Evolutionary conservation across 2,113 vertebrate genomes (phyloP), one percentile per base, ranked within the genome.

Genomic region (Columbina picui): DNA sequence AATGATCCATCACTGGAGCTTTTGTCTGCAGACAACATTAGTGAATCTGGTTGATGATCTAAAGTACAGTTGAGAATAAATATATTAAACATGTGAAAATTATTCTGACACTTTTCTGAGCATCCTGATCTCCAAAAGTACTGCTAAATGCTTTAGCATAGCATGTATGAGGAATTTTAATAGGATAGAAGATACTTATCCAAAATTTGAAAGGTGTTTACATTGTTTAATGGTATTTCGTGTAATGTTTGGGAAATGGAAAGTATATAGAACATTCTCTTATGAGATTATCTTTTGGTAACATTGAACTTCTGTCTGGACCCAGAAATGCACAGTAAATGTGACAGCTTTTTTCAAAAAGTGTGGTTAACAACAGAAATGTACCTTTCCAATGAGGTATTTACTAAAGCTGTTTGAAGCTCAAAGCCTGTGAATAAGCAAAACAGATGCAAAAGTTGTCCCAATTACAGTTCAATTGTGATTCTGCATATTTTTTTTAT

Each of bases 351-450:
- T 78, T 59, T 26, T 79, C 71, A 22, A 63, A 70, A 83, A 70
- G 4, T 49, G 21, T 41, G 10, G 7, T 53, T 68, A 79, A 56
- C 60, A 68, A 61, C 57, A 53, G 14, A 73, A 83, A 53, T 70
- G 4, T 73, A 87, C 76, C 81, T 91, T 95, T 87, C 26, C 47
- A 55, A 3, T 68, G n/a, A 91, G 53, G 4, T 84, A 47, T 67
- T 94, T 92, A 69, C 25, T 61, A 73, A 83, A 78, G 34, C 53
- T 47, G 25, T 65, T 94, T 39, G 63, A 85, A 95, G 10, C 71
- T 86, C 36, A 90, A 88, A 94, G 47, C 22, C 64, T 95, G 93
- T 95, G 93, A 97, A 90, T 96, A 96, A 95, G 92, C 89, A 97
- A 96, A 95, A 95, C 39, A 26, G 3, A 57, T 4, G 4, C 43